phyloP scores from a whole-genome alignment of 2,888 invertebrate genomes.

The Nebria salina region DNA sequence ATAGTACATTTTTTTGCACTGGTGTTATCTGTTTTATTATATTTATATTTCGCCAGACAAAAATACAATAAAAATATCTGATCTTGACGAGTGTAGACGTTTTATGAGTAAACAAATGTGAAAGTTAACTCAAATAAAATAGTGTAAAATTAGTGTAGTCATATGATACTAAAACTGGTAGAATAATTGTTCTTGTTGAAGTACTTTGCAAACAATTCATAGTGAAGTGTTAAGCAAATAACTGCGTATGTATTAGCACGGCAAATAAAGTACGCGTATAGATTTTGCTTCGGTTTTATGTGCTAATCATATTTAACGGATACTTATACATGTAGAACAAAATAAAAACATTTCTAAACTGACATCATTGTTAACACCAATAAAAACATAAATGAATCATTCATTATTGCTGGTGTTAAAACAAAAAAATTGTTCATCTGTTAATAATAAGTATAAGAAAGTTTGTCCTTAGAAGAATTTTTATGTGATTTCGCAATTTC shows the following conservation, averaged over 20 bases:
- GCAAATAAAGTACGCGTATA: not conserved
- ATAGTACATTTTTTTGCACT: too few relatives aligned
- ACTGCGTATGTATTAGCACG: not conserved
- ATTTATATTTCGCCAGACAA: not conserved
- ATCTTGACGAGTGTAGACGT: not conserved
- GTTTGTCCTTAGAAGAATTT: not conserved
- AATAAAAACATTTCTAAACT: not conserved
- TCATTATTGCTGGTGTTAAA: too few relatives aligned
- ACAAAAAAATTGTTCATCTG: too few relatives aligned
- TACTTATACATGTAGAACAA: not conserved
- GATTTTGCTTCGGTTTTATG: not conserved
- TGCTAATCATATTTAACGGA: not conserved
- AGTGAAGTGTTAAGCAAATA: not conserved
- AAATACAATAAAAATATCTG: not conserved
- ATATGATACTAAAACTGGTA: too few relatives aligned
- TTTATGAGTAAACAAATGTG: not conserved
- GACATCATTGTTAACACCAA: not conserved
- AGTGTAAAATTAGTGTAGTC: not conserved
- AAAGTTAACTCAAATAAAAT: not conserved
- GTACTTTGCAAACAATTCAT: slow-evolving; percentile 1
- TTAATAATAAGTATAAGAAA: too few relatives aligned
- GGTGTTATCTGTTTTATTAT: not conserved
- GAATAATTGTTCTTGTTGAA: not conserved
- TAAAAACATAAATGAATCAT: too few relatives aligned
- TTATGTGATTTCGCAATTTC: not conserved